Evolutionary conservation across 2,888 invertebrate genomes (phyloP).

Genomic region (Scelioninae gen. 1): DNA sequence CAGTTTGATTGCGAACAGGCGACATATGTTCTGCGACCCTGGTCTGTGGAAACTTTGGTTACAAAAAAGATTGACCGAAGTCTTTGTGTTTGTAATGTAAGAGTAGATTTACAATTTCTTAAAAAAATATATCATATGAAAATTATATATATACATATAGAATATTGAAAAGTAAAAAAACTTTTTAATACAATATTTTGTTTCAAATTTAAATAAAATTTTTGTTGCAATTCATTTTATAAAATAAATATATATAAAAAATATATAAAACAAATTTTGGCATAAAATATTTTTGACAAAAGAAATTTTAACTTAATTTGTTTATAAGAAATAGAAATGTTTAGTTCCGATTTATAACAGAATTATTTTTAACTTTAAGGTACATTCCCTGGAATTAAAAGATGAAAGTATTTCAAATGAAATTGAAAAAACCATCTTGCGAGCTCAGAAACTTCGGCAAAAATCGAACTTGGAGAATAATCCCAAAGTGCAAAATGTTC

Average conservation of each 20-base stretch:
- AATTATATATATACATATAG: too few species aligned
- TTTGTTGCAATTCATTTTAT: too few species aligned
- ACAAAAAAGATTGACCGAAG: slow-evolving; percentile 73
- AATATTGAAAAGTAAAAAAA: too few species aligned
- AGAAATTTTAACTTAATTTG: too few species aligned
- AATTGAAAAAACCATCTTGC: slow-evolving; percentile 77
- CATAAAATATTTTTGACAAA: too few species aligned
- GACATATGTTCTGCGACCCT: slow-evolving; percentile 78
- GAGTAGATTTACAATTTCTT: slow-evolving; percentile 50
- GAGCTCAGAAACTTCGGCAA: slow-evolving; percentile 79
- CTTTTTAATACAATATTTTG: too few species aligned
- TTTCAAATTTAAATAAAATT: too few species aligned
- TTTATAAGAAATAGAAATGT: too few species aligned
- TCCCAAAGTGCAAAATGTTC: slow-evolving; percentile 9
- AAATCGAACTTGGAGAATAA: slow-evolving; percentile 60
- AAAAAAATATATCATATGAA: too few species aligned
- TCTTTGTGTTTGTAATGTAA: slow-evolving; percentile 79
- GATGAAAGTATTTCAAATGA: slow-evolving; percentile 78
- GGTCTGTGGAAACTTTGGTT: slow-evolving; percentile 74
- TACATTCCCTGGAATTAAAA: slow-evolving; percentile 62
- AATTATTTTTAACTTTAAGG: slow-evolving; percentile 47
- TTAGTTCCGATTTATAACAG: neutral
- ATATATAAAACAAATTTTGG: too few species aligned
- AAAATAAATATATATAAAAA: too few species aligned
- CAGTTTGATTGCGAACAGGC: slow-evolving; percentile 79